Base-by-base conservation (phyloP, 2,113 vertebrate genomes). In the Progne subis region DNA sequence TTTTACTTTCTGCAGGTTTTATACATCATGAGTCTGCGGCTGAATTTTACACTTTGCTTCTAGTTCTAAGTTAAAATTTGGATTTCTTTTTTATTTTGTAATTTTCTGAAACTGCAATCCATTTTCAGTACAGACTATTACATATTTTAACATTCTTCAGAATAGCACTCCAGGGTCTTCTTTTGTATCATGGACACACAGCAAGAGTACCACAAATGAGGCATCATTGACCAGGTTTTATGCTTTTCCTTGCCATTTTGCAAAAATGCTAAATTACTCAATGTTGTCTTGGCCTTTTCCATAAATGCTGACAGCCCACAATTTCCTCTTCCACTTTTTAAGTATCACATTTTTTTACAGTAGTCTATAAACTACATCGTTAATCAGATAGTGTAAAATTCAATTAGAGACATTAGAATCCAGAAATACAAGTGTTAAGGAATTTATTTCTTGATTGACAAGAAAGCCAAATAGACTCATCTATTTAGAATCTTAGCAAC, bases 361-460 rank as follows among this genome's bases (percentile, higher is more conserved):
- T 97, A 96, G 92, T 96, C 98, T 97, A 96, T 98, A 98, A 98
- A 98, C 97, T 98, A 97, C 85, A 57, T 98, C 94, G 34, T 98
- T 98, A 98, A 98, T 98, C 97, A 97, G 97, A 98, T 98, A 98
- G 98, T 98, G 97, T 98, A 98, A 98, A 98, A 98, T 98, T 96
- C 97, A 98, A 98, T 98, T 98, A 98, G 96, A 98, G 96, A 95
- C 97, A 98, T 98, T 98, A 98, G 98, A 98, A 98, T 98, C 97
- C 97, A 98, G 98, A 98, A 98, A 98, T 98, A 98, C 98, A 98
- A 98, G 97, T 98, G 98, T 98, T 98, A 98, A 98, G 98, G 97
- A 98, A 98, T 98, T 97, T 98, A 97, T 98, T 98, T 98, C 98
- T 98, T 98, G 98, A 98, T 98, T 98, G 98, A 98, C 98, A 98